phyloP scores from a whole-genome alignment of 2,113 vertebrate genomes.

The Cynoglossus semilaevis region DNA sequence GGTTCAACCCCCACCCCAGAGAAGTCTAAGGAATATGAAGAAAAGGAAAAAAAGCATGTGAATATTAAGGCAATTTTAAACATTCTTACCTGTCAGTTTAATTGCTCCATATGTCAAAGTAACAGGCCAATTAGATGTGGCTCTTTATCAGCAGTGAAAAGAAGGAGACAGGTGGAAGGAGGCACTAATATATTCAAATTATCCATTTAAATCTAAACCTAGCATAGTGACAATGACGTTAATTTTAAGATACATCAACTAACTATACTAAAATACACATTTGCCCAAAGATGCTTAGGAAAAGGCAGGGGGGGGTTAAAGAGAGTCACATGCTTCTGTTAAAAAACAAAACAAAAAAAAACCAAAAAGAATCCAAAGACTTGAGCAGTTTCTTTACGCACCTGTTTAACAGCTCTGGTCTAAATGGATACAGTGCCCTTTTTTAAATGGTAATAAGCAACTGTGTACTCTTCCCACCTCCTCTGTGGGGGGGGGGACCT shows the following conservation, averaged over 20 bases:
- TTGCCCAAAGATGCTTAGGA: not conserved
- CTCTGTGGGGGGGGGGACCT: no score
- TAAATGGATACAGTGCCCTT: no score
- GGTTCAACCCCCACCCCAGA: conserved; percentile 3
- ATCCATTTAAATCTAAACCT: conserved; percentile 59
- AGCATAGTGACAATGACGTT: conserved; percentile 57
- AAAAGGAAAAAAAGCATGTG: not conserved
- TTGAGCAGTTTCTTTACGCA: no score
- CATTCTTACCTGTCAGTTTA: conserved; percentile 64
- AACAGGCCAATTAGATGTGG: conserved; percentile 58
- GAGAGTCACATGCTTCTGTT: no score
- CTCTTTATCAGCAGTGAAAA: conserved; percentile 37
- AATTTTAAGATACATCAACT: conserved; percentile 55
- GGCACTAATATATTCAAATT: conserved; percentile 56
- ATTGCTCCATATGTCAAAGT: conserved; percentile 66
- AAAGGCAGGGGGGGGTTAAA: no score
- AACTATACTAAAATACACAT: conserved; percentile 44
- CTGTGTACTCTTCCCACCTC: no score
- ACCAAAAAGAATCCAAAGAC: no score
- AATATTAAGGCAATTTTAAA: conserved; percentile 57
- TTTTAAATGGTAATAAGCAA: no score
- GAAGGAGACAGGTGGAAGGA: conserved; percentile 23
- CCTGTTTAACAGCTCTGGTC: no score
- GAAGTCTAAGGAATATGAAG: conserved; percentile 13
- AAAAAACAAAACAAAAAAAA: no score